phyloP scores from a whole-genome alignment of 2,888 invertebrate species.

The Sicus ferrugineus region DNA sequence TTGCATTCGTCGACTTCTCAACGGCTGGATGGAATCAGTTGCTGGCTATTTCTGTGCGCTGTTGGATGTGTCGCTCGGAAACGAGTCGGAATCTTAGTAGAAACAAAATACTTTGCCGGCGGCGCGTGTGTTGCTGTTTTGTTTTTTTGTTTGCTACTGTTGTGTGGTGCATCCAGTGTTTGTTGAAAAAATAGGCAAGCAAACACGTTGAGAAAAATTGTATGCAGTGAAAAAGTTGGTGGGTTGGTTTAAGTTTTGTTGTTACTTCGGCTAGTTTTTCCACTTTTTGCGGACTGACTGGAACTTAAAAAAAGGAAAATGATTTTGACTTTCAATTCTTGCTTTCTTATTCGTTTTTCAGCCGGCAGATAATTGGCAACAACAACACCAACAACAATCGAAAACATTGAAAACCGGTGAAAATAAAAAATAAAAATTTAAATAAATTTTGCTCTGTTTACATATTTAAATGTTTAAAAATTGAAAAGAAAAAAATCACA shows the following conservation, averaged over 20 bases:
- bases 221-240: slow-evolving; percentile 20
- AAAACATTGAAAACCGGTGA: slow-evolving; percentile 18
- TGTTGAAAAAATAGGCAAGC: neutral
- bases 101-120: neutral
- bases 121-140: slow-evolving; percentile 8
- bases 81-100: neutral
- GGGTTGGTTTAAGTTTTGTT: neutral
- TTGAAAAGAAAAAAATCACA: neutral
- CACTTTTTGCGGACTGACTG: neutral
- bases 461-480: neutral
- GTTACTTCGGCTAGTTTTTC: neutral
- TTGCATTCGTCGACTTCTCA: neutral
- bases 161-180: neutral
- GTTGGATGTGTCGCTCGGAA: slow-evolving; percentile 28
- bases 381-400: neutral
- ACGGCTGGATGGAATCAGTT: slow-evolving; percentile 29
- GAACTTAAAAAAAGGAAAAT: neutral
- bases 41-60: slow-evolving; percentile 26
- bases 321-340: neutral
- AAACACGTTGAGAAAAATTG: slow-evolving; percentile 6
- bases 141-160: slow-evolving; percentile 2
- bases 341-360: neutral
- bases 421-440: slow-evolving; percentile 13
- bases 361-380: neutral
- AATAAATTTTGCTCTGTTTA: slow-evolving; percentile 16